Evolutionary conservation across 1,140 invertebrate genomes (phyloP), one percentile per base, ranked within the genome.

Genomic region (Scaptomyza graminum): DNA sequence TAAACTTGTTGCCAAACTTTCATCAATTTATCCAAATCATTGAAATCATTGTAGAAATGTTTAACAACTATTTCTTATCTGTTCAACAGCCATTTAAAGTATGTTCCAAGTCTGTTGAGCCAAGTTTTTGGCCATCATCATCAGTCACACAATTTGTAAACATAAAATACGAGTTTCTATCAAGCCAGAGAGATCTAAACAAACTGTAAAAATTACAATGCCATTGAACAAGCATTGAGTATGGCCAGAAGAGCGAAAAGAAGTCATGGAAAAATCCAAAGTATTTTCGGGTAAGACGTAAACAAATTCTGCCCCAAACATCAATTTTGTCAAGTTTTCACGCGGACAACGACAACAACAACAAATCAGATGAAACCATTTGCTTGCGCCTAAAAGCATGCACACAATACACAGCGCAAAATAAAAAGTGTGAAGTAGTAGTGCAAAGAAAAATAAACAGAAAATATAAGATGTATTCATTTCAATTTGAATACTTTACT

Each of bases 131-230:
- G 61, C 16, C 65, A 62, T 46, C 44, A 68, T 68, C 70, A 74
- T 74, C 70, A 69, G 70, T 74, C 70, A 62, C 65, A 50, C 70
- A 74, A 74, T 74, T 74, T 74, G 70, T 62, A 57, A 62, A 69
- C 70, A 74, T 62, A 39, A 62, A 57, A 73, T 25, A 37, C 28
- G 49, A 66, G 59, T 59, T 74, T 69, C 70, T 46, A 74, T 74
- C 70, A 61, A 43, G 13, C 51, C 44, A n/a, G 47, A 64, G 62
- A 69, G 70, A 74, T 74, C 70, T 69, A 68, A 74, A 62, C 70
- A 74, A 74, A 74, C 70, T 68, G 70, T 56, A 62, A 68, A 68
- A 67, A 68, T 73, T 68, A 68, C 70, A 62, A 73, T 68, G 65
- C 64, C 64, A 68, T 73, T 68, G 70, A 73, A 49, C 39, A 34